These are phyloP conservation scores for Acheta domesticus DNA, from an alignment of 2,888 invertebrate species.

Conservation along the genomic window DNA sequence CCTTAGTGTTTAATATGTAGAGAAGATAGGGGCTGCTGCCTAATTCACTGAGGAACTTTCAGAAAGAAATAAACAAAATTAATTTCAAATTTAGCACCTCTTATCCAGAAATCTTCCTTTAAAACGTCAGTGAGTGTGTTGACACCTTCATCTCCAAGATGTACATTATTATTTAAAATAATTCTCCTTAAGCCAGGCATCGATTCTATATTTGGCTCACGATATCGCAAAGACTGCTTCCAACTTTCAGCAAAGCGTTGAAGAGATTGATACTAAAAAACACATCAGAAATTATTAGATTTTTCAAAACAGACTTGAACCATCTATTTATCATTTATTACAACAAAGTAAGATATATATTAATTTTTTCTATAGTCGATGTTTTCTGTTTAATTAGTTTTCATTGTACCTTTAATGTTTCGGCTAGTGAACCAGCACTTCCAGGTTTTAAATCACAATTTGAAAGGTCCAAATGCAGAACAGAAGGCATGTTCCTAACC, in stretches of 20 bases:
- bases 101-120: constrained; percentile 76
- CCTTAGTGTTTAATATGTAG: too few species aligned
- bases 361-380: constrained; percentile 42
- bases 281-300: background rate
- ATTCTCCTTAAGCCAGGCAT: constrained; percentile 71
- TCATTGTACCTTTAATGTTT: constrained; percentile 54
- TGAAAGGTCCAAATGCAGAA: constrained; percentile 65
- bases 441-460: constrained; percentile 63
- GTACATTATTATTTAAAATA: constrained; percentile 65
- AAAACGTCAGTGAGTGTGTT: constrained; percentile 62
- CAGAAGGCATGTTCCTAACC: constrained; percentile 62
- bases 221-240: constrained; percentile 75
- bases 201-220: constrained; percentile 65
- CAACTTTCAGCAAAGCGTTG: constrained; percentile 75
- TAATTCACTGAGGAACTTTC: too few species aligned
- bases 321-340: too few species aligned
- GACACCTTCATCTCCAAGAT: constrained; percentile 63
- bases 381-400: background rate
- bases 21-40: too few species aligned
- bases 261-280: constrained; percentile 60
- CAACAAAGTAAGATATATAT: too few species aligned
- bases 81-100: constrained; percentile 48
- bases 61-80: too few species aligned
- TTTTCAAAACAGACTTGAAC: background rate
- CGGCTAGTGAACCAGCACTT: constrained; percentile 63